Conservation (phyloP, 2,888 invertebrate species). For the Xestia xanthographa region DNA sequence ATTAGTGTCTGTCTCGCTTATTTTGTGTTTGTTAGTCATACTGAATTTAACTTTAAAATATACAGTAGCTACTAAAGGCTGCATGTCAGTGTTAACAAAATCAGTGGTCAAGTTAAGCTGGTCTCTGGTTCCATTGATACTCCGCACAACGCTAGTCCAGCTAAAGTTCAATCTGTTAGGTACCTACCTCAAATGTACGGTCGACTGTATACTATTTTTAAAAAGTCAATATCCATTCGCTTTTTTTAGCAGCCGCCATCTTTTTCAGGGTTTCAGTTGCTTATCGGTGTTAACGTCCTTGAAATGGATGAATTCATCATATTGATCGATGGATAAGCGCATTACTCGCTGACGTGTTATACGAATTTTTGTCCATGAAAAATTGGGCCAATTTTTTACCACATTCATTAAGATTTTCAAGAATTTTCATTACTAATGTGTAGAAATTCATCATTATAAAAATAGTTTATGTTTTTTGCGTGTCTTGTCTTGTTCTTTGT, state of each 20-base stretch:
- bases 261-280: slow-evolving; percentile 1
- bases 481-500: no score
- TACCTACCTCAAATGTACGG: background rate
- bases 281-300: background rate
- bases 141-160: background rate
- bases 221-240: background rate
- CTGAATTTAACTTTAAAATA: background rate
- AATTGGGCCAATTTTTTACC: background rate
- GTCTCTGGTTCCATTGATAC: background rate
- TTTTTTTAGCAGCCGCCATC: background rate
- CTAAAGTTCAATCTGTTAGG: no score
- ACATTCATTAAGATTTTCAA: background rate
- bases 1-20: background rate
- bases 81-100: background rate
- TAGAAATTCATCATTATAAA: background rate
- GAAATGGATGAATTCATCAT: slow-evolving; percentile 5
- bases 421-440: background rate
- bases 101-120: background rate
- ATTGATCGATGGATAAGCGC: background rate
- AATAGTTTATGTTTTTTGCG: no score
- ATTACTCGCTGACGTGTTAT: background rate
- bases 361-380: background rate
- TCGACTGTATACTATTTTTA: background rate
- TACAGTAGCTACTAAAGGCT: background rate
- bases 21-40: background rate